Conservation (phyloP, 1,140 invertebrate genomes). For the Bombus terrestris region DNA sequence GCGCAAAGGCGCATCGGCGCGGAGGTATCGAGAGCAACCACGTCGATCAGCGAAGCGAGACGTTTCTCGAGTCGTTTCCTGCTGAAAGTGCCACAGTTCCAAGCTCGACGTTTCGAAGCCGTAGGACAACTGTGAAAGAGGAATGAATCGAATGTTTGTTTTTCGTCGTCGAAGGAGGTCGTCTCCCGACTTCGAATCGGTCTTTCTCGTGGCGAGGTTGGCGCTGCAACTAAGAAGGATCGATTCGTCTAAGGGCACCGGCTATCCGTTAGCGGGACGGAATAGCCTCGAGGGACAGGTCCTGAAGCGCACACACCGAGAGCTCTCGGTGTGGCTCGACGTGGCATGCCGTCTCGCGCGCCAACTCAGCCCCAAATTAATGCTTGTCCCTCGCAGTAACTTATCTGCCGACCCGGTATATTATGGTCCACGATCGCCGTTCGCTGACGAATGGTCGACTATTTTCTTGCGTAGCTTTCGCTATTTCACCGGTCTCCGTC, state of each 20-base stretch:
- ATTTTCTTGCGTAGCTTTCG: slow-evolving; percentile 70
- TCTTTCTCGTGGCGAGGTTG: slow-evolving; percentile 29
- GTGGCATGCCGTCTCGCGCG: slow-evolving; percentile 65
- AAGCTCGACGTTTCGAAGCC: not conserved
- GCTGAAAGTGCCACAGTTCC: not conserved
- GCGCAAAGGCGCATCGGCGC: not conserved
- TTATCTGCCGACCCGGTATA: slow-evolving; percentile 75
- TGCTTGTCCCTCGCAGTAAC: slow-evolving; percentile 78
- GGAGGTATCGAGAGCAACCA: not conserved
- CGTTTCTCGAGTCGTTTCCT: slow-evolving; percentile 11
- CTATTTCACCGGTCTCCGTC: slow-evolving; percentile 51
- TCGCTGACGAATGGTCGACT: slow-evolving; percentile 73
- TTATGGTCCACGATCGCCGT: slow-evolving; percentile 75
- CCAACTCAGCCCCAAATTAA: slow-evolving; percentile 78
- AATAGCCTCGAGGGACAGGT: slow-evolving; percentile 79
- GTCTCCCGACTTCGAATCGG: slow-evolving; percentile 1
- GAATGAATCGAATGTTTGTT: slow-evolving; percentile 62
- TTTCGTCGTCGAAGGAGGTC: slow-evolving; percentile 41
- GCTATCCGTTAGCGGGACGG: slow-evolving; percentile 78
- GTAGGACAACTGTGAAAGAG: slow-evolving; percentile 14
- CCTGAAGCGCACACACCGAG: slow-evolving; percentile 53
- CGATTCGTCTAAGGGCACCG: slow-evolving; percentile 75
- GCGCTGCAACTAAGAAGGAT: slow-evolving; percentile 71
- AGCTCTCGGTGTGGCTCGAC: slow-evolving; percentile 54
- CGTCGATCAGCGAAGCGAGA: slow-evolving; percentile 14